A percentile compares a stretch with the other conserved stretches of the same genome.
Evolutionary conservation across 2,888 invertebrate species (phyloP).

Genomic region (Strigamia transsilvanica): DNA sequence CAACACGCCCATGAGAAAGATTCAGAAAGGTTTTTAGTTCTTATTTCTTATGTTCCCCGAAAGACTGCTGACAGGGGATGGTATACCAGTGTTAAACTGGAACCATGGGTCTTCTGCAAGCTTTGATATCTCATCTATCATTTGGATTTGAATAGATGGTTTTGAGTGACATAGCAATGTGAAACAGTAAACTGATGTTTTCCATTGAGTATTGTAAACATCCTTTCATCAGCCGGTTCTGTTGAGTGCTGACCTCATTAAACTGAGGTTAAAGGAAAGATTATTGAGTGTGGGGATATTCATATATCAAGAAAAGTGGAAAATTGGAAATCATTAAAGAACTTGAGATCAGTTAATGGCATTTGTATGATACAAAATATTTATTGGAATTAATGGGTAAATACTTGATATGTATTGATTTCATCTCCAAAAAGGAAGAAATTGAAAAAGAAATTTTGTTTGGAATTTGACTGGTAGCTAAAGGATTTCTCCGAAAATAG

Average conservation of each 20-base stretch:
- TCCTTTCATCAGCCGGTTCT: not conserved
- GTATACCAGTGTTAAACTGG: too few relatives aligned
- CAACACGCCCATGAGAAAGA: too few relatives aligned
- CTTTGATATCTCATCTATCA: not conserved
- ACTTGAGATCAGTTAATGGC: too few relatives aligned
- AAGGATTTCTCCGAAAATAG: not conserved
- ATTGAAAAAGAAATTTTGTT: not conserved
- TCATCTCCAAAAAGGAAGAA: not conserved
- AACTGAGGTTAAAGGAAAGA: too few relatives aligned
- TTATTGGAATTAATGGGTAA: not conserved
- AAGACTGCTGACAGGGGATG: too few relatives aligned
- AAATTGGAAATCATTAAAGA: too few relatives aligned
- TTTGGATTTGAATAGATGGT: not conserved
- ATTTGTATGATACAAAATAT: too few relatives aligned
- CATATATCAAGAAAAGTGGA: too few relatives aligned
- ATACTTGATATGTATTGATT: not conserved
- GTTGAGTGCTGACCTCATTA: not conserved
- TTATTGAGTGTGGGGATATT: too few relatives aligned
- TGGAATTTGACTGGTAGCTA: not conserved
- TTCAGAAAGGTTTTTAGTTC: too few relatives aligned
- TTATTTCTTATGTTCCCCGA: too few relatives aligned
- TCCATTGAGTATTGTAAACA: constrained; percentile 1
- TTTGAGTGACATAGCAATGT: not conserved
- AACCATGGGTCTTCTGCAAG: not conserved
- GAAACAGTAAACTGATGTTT: constrained; percentile 5